These are phyloP conservation scores for Scomberomorus guttatus DNA, from an alignment of 2,797 vertebrate species.

Conservation along the genomic window DNA sequence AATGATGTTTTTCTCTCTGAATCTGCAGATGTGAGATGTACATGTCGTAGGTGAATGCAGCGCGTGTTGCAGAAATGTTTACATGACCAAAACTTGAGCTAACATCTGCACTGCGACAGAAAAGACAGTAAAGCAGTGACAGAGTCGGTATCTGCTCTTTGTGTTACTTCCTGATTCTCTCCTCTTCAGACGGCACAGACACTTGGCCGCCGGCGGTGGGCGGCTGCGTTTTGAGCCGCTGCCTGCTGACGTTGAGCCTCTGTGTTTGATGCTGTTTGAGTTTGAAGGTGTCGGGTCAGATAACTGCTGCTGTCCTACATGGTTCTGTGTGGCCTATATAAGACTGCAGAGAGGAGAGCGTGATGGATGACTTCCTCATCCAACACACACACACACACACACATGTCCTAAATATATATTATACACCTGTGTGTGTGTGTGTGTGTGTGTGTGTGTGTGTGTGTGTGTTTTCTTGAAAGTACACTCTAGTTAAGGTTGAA, in stretches of 20 bases:
- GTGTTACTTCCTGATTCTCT: background rate
- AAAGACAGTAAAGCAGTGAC: background rate
- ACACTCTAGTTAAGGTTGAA: slow-evolving; percentile 5
- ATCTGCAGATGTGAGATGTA: too few relatives aligned
- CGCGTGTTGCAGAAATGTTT: background rate
- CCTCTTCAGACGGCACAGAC: background rate
- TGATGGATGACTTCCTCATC: slow-evolving; percentile 52
- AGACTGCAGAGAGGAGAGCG: slow-evolving; percentile 44
- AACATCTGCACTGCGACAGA: slow-evolving; percentile 30
- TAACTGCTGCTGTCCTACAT: slow-evolving; percentile 62
- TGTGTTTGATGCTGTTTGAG: slow-evolving; percentile 7
- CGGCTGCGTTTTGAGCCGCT: background rate
- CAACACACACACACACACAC: slow-evolving; percentile 18
- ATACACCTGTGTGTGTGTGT: slow-evolving; percentile 26
- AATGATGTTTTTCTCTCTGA: background rate
- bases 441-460: slow-evolving; percentile 35
- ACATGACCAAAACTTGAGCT: background rate
- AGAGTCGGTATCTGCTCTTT: background rate
- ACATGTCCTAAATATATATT: slow-evolving; percentile 47
- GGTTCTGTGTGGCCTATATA: slow-evolving; percentile 65
- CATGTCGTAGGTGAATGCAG: too few relatives aligned
- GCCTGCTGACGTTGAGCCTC: background rate
- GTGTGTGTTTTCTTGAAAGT: background rate
- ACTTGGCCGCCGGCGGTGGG: background rate
- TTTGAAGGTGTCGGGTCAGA: slow-evolving; percentile 50